Base-by-base conservation (phyloP, 1,140 invertebrate species). In the Drosophila quadrilineata region DNA sequence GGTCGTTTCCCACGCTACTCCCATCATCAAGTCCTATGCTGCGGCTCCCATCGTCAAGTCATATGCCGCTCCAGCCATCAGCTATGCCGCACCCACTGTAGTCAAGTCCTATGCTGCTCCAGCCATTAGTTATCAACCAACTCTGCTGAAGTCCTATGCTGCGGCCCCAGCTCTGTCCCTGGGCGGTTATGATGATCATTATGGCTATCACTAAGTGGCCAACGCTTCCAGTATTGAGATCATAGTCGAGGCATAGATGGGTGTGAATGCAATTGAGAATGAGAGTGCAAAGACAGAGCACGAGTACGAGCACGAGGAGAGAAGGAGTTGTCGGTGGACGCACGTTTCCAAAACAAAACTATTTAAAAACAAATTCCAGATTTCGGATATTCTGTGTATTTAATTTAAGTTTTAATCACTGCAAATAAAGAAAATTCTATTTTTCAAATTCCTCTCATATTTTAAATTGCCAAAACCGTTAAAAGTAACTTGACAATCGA, bases 351-450 rank as follows among this genome's bases (percentile, higher is more conserved):
- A n/a, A n/a, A n/a, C 33, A 56, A 59, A 53, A 56, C 49, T 57
- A 54, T 57, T 67, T 46, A 29, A 41, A 59, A 59, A 17, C 8
- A 28, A 33, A 31, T 46, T 54, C 16, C 49, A 53, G 31, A 12
- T 33, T 46, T 46, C 48, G 40, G n/a, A 59, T 41, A 72, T 71
- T 77, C 54, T 62, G 71, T 84, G 85, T 82, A n/a, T n/a, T n/a
- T 82, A 77, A 85, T 82, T 82, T 82, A 82, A 82, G 76, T 33
- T 49, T 41, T 43, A 53, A 59, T 64, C 9, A 71, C 56, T 63
- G 70, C 70, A 54, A 84, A 79, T 85, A 82, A 82, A 82, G 64
- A 56, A 84, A 82, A 66, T 67, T 53, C 6, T 1, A 46, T 66
- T 84, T 80, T 84, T 82, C 77, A 84, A 75, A 45, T 9, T 1